Conservation (phyloP, 2,888 invertebrate species). For the Hypsopygia costalis region DNA sequence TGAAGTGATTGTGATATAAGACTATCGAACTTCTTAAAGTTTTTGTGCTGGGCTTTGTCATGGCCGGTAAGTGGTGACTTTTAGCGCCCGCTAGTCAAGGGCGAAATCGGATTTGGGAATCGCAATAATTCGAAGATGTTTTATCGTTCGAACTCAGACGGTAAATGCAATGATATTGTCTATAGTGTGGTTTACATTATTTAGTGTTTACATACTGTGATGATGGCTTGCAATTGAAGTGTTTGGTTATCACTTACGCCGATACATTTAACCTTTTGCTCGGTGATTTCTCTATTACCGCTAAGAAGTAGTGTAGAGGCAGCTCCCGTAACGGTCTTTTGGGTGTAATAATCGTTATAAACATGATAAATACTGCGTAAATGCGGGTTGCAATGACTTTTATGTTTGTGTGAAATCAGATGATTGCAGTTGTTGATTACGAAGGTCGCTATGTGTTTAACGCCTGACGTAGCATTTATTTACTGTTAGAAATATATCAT, state of each 20-base stretch:
- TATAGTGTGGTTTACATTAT: constrained; percentile 74
- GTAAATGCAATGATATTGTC: constrained; percentile 80
- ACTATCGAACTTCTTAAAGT: constrained; percentile 77
- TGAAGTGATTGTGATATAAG: constrained; percentile 75
- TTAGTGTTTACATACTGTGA: constrained; percentile 69
- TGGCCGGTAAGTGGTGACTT: constrained; percentile 89
- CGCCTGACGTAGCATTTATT: constrained; percentile 37
- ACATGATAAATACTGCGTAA: constrained; percentile 25
- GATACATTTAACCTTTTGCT: constrained; percentile 66
- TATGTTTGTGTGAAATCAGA: constrained; percentile 54
- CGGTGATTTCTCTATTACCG: constrained; percentile 48
- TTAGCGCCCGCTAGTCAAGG: constrained; percentile 79
- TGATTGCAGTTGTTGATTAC: constrained; percentile 53
- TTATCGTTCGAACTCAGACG: constrained; percentile 81
- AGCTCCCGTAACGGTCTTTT: constrained; percentile 56
- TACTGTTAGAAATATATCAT: constrained; percentile 15
- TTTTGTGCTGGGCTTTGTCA: constrained; percentile 84
- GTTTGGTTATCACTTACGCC: constrained; percentile 70
- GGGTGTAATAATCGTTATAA: constrained; percentile 20
- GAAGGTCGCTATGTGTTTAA: constrained; percentile 46
- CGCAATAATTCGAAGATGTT: constrained; percentile 80
- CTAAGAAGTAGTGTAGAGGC: constrained; percentile 43
- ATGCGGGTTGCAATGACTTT: constrained; percentile 31
- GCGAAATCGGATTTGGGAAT: constrained; percentile 80
- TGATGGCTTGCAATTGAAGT: constrained; percentile 62